Evolutionary conservation across 2,888 invertebrate species (phyloP).

Genomic region (Pegoplata infirma): DNA sequence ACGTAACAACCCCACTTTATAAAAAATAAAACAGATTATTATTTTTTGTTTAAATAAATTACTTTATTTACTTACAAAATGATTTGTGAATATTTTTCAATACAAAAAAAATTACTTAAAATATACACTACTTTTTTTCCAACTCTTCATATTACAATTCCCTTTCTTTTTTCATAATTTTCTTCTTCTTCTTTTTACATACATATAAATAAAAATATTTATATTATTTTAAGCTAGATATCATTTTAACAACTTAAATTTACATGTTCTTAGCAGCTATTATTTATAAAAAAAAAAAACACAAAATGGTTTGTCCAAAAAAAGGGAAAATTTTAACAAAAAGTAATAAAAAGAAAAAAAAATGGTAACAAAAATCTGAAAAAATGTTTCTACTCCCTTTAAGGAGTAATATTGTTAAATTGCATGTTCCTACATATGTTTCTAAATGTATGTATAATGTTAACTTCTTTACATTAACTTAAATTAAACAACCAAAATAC

Average conservation of each 20-base stretch:
- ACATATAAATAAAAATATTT: slow-evolving; percentile 16
- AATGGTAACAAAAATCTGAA: not conserved
- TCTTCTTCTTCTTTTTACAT: not conserved
- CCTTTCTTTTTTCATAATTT: slow-evolving; percentile 13
- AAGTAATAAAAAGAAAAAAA: slow-evolving; percentile 3
- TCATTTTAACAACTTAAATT: slow-evolving; percentile 44
- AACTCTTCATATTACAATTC: slow-evolving; percentile 31
- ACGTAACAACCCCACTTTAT: no score
- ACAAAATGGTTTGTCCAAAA: not conserved
- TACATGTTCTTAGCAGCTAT: slow-evolving; percentile 23
- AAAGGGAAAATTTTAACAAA: not conserved
- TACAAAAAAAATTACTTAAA: slow-evolving; percentile 51
- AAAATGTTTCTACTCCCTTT: not conserved
- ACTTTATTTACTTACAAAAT: slow-evolving; percentile 52
- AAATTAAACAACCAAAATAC: slow-evolving; percentile 25
- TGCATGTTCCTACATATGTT: not conserved
- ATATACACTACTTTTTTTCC: slow-evolving; percentile 18
- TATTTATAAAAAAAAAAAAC: not conserved
- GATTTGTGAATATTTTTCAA: slow-evolving; percentile 40
- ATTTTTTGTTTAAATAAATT: slow-evolving; percentile 48
- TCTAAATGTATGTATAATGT: slow-evolving; percentile 16
- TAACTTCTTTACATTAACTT: slow-evolving; percentile 42
- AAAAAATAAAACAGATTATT: not conserved
- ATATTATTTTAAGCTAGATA: slow-evolving; percentile 36
- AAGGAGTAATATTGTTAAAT: not conserved